phyloP scores from a whole-genome alignment of 2,113 vertebrate genomes.

The Thalassarche chlororhynchos region DNA sequence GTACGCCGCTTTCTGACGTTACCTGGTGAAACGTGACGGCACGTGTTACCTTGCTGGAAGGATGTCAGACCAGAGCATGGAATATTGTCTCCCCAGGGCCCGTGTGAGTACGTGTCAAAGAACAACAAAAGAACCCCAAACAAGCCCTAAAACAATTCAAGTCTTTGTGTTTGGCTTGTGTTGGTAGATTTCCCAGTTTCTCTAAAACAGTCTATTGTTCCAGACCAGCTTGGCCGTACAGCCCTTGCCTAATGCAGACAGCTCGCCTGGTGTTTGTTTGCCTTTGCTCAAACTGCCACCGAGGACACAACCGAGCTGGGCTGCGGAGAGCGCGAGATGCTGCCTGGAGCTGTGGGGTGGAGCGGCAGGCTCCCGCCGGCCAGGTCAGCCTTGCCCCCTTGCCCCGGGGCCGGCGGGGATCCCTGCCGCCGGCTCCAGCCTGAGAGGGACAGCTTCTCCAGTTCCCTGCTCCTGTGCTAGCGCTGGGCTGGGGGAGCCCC shows the following conservation, averaged over 20 bases:
- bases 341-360: background rate
- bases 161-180: background rate
- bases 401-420: background rate
- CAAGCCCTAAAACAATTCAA: background rate
- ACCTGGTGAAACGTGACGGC: fast-evolving
- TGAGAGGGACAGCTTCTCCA: background rate
- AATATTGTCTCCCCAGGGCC: fast-evolving
- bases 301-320: background rate
- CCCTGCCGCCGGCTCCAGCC: background rate
- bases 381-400: background rate
- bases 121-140: background rate
- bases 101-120: fast-evolving
- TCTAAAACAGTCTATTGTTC: background rate
- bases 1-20: fast-evolving
- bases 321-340: too few relatives aligned
- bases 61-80: background rate
- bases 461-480: background rate
- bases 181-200: background rate
- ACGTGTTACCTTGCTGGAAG: background rate
- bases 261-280: background rate
- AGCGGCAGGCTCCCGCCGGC: background rate
- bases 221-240: background rate
- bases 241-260: background rate
- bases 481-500: background rate
- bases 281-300: background rate